Evolutionary conservation across 2,797 vertebrate genomes (phyloP), one percentile per base, ranked within the genome.

Genomic region (Sebastes aleutianus): DNA sequence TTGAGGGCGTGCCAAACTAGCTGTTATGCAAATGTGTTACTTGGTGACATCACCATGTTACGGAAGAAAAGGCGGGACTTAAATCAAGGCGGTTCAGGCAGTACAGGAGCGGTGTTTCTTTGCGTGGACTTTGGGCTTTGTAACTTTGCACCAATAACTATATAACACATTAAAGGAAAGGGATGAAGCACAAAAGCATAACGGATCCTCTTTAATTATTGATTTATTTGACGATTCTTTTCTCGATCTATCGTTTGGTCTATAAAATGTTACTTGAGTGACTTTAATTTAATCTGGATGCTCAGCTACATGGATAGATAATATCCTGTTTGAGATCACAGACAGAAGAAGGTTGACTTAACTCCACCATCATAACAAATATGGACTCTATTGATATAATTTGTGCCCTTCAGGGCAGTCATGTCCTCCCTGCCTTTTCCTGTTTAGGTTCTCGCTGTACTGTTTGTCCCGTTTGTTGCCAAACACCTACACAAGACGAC

Each of bases 341-440:
- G 76, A 79, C 24, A 70, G 27, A 9, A 47, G 61, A 16, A 26
- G 24, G 18, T 54, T 11, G 65, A 67, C 70, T 65, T n/a, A 76
- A 74, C 26, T 26, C 27, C 27, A 2, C 22, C 66, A 57, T 64
- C 68, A 81, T 57, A 78, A 88, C 74, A 85, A 83, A 87, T 83
- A 69, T 27, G 32, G 53, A 67, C 36, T 70, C 39, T 34, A 36
- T 34, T 79, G 70, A 80, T 70, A 22, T 57, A 27, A 70, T 88
- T 79, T 88, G 87, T 88, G 86, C 79, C 64, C 73, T 69, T 61
- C 12, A 32, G n/a, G 61, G 63, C 54, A 50, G 79, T 29, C 68
- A 22, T 43, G 34, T 56, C 63, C 70, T 78, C 65, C 53, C 84
- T 70, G 74, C 86, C 89, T 92, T 88, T 94, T 94, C 89, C 93